These are phyloP conservation scores for Ormyrus thymus DNA, from an alignment of 2,888 invertebrate genomes.

Conservation along the genomic window DNA sequence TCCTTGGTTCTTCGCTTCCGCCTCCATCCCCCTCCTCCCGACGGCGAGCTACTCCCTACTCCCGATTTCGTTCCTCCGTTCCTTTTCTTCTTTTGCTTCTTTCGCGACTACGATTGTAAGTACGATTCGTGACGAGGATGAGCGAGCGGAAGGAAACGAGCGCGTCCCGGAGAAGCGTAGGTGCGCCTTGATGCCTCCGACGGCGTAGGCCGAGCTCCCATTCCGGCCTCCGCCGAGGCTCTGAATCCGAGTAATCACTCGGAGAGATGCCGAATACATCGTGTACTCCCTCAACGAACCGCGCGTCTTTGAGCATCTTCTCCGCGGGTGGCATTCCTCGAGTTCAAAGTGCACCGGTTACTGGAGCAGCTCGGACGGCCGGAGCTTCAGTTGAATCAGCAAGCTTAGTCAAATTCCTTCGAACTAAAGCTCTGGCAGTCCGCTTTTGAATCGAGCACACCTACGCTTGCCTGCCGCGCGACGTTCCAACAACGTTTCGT, in stretches of 20 bases:
- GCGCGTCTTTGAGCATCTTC: no score
- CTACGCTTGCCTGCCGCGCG: background rate
- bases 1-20: slow-evolving; percentile 39
- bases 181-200: no score
- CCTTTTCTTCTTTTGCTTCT: background rate
- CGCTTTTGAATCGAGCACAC: background rate
- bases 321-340: no score
- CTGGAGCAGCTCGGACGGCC: background rate
- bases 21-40: slow-evolving; percentile 5
- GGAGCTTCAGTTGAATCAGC: slow-evolving; percentile 6
- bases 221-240: no score
- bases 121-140: background rate
- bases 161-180: no score
- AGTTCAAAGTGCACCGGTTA: no score
- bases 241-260: no score
- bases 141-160: background rate
- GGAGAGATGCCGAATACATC: no score
- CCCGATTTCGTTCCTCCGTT: slow-evolving; percentile 23
- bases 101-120: background rate
- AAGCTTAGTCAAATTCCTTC: slow-evolving; percentile 31
- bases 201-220: no score
- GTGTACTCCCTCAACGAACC: no score
- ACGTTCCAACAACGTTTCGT: background rate
- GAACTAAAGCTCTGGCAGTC: background rate
- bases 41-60: background rate